These are phyloP conservation scores for Linhomoeus sp. DNA, from an alignment of 2,888 invertebrate species.

Conservation along the genomic window DNA sequence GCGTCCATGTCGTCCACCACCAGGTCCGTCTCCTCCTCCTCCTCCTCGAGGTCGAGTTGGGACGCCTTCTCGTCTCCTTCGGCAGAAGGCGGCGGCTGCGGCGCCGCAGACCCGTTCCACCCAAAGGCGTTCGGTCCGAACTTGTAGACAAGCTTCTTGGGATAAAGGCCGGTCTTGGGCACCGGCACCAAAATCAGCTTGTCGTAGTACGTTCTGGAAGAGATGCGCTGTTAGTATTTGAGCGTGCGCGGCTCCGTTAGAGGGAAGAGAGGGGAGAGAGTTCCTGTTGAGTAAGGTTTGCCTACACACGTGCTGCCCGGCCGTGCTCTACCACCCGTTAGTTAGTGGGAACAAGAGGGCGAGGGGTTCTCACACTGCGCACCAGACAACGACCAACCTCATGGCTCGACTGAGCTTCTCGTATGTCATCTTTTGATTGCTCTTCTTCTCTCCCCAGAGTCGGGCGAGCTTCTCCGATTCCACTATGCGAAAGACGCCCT, in stretches of 20 bases:
- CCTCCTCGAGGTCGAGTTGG: too few relatives aligned
- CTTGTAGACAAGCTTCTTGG: slow-evolving; percentile 29
- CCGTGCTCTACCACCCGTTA: too few relatives aligned
- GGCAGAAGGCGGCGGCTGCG: too few relatives aligned
- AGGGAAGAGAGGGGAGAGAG: neutral
- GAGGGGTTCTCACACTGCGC: too few relatives aligned
- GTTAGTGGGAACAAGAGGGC: too few relatives aligned
- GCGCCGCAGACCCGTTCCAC: too few relatives aligned
- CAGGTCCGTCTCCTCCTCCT: too few relatives aligned
- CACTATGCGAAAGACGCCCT: slow-evolving; percentile 67
- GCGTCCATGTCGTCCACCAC: too few relatives aligned
- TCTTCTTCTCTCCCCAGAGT: slow-evolving; percentile 64
- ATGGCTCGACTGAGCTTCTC: slow-evolving; percentile 76
- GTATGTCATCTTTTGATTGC: slow-evolving; percentile 71
- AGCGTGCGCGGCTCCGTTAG: neutral
- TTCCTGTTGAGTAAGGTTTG: too few relatives aligned
- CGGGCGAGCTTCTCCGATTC: slow-evolving; percentile 65
- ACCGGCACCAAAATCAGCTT: slow-evolving; percentile 30
- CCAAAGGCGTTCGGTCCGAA: slow-evolving; percentile 30
- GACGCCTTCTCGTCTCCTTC: too few relatives aligned
- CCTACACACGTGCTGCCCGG: too few relatives aligned
- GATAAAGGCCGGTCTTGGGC: slow-evolving; percentile 30
- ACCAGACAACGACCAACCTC: slow-evolving; percentile 40
- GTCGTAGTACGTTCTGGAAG: slow-evolving; percentile 30
- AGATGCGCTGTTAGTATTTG: too few relatives aligned